phyloP scores from a whole-genome alignment of 2,113 vertebrate species.

The Psilopogon haemacephalus region DNA sequence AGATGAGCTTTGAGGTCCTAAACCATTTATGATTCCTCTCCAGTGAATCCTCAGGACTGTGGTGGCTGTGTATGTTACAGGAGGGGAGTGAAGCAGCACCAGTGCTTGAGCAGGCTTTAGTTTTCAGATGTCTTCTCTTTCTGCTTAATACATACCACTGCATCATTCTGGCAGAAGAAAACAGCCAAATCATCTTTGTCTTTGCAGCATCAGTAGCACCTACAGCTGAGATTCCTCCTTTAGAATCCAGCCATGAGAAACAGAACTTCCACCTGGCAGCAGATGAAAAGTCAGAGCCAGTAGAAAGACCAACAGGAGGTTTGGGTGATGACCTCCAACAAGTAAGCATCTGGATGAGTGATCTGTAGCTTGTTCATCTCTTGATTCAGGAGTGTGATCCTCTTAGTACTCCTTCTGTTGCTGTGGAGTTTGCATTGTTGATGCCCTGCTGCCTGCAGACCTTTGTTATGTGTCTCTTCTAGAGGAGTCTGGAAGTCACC shows the following conservation, averaged over 20 bases:
- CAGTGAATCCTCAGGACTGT: neutral
- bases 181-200: neutral
- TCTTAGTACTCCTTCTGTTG: neutral
- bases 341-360: slow-evolving; percentile 10
- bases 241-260: neutral
- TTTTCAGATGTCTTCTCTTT: neutral
- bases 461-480: neutral
- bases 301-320: neutral
- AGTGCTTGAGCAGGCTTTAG: neutral
- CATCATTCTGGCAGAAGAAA: slow-evolving; percentile 6
- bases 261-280: neutral
- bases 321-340: slow-evolving; percentile 27
- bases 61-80: neutral
- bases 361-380: neutral
- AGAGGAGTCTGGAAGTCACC: neutral
- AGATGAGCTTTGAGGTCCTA: too few species aligned
- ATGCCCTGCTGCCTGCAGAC: neutral
- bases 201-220: neutral
- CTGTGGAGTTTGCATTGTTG: neutral
- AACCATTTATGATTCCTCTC: too few species aligned
- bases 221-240: slow-evolving; percentile 4
- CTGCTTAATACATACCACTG: slow-evolving; percentile 30
- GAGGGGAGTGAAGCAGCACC: neutral
- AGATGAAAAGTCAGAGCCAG: neutral
- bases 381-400: neutral